A percentile compares a stretch with the other conserved stretches of the same genome.
Evolutionary conservation across 2,888 invertebrate species (phyloP).

Genomic region (Tribolium freemani): DNA sequence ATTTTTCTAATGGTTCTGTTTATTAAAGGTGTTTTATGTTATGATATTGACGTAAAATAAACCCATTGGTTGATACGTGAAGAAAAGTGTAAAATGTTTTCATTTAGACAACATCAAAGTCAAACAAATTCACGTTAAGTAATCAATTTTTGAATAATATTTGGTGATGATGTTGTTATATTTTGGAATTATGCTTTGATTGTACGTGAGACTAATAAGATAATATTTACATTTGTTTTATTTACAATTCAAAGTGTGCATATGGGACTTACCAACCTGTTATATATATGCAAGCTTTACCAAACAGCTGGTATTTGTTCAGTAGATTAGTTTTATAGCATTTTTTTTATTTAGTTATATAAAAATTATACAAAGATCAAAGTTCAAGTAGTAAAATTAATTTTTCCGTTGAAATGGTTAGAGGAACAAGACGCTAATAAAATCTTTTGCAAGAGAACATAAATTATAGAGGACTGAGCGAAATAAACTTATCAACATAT

Average conservation of each 20-base stretch:
- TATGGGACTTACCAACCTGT: not conserved
- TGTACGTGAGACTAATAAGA: not conserved
- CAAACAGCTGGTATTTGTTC: not conserved
- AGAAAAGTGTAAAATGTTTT: not conserved
- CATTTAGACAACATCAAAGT: not conserved
- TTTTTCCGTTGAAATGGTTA: no score
- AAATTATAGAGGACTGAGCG: no score
- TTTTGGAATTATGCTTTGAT: not conserved
- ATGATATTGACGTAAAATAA: not conserved
- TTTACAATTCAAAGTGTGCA: not conserved
- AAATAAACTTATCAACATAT: no score
- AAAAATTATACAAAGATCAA: no score
- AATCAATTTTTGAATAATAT: not conserved
- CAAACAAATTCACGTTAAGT: not conserved
- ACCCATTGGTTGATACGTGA: not conserved
- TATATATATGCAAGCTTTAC: not conserved
- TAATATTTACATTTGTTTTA: not conserved
- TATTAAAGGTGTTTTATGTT: no score
- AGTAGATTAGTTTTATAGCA: not conserved
- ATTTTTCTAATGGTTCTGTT: no score
- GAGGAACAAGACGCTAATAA: no score
- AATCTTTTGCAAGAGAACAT: no score
- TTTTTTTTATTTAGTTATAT: no score
- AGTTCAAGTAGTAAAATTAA: no score
- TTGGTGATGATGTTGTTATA: not conserved